Percentiles rank a stretch among this genome's conserved stretches.
phyloP scores from a whole-genome alignment of 2,113 vertebrate species.

The Thunnus maccoyii region DNA sequence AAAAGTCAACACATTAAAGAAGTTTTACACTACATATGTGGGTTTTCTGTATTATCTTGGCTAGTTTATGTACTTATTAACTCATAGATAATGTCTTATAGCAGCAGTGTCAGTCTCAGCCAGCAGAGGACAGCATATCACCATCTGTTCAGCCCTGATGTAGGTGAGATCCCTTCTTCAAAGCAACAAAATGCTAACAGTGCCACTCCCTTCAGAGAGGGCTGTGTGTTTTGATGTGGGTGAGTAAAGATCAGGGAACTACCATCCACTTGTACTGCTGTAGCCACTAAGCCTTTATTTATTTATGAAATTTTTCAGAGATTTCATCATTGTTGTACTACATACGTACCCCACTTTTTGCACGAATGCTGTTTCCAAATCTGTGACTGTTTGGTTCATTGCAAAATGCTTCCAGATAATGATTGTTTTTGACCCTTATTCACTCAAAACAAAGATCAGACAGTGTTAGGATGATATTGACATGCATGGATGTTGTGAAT shows the following conservation, averaged over 20 bases:
- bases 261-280: neutral
- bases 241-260: conserved; percentile 35
- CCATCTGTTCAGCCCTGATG: neutral
- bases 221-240: conserved; percentile 39
- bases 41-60: neutral
- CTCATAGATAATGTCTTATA: neutral
- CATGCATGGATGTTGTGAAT: neutral
- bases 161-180: neutral
- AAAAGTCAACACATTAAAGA: too few relatives aligned
- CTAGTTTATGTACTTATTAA: neutral
- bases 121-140: conserved; percentile 81
- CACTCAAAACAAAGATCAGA: neutral
- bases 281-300: conserved; percentile 8
- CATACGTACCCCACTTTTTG: conserved; percentile 4
- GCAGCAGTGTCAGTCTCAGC: conserved; percentile 32
- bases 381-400: conserved; percentile 29
- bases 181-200: conserved; percentile 7
- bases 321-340: conserved; percentile 52
- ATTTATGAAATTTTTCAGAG: conserved; percentile 13
- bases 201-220: conserved; percentile 24
- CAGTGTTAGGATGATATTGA: neutral
- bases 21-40: too few relatives aligned
- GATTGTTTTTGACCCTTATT: conserved; percentile 18
- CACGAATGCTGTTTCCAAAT: conserved; percentile 31
- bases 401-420: conserved; percentile 14